Base-by-base conservation (phyloP, 2,113 vertebrate genomes). In the Gadus chalcogrammus region DNA sequence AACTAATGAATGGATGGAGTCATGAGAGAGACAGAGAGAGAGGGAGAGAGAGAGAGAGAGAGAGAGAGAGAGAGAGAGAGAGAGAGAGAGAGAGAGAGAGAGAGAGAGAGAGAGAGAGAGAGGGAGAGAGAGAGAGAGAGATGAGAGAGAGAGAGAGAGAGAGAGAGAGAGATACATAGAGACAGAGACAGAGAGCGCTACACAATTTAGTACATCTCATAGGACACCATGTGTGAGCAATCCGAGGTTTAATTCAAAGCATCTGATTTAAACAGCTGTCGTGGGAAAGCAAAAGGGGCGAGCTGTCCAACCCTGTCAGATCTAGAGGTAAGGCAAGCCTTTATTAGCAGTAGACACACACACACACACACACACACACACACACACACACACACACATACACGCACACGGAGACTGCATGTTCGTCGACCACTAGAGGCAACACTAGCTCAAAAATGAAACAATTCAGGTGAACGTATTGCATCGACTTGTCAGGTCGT, bases 211-310 rank as follows among this genome's bases (percentile, higher is more conserved):
- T 68, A 69, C 83, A 13, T 86, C 89, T 91, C 85, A 83, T 85
- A 82, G 75, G 85, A 77, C 81, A 86, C 90, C 88, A 87, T 84
- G 84, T 87, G 85, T 75, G 84, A 87, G 84, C 71, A 90, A 91
- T 90, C 85, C 87, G 72, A 38, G n/a, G 28, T 77, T 85, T 92
- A 90, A 92, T 91, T 77, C 70, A 68, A 90, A 92, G 84, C 88
- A 92, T 90, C 88, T 92, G 91, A 92, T 88, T 76, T 82, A 79
- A 86, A 85, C 89, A 91, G 91, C 90, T 90, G 89, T 84, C 78
- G 78, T 80, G 85, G 80, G 83, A 87, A 89, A 82, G 77, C 84
- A 88, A 92, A 88, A 81, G 88, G 72, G 62, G 69, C 67, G 81
- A 77, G 31, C 31, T 31, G 31, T 31, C 31, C 31, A 31, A 31